Conservation (phyloP, 23 tunicate genomes). For the Diplosoma virens region DNA sequence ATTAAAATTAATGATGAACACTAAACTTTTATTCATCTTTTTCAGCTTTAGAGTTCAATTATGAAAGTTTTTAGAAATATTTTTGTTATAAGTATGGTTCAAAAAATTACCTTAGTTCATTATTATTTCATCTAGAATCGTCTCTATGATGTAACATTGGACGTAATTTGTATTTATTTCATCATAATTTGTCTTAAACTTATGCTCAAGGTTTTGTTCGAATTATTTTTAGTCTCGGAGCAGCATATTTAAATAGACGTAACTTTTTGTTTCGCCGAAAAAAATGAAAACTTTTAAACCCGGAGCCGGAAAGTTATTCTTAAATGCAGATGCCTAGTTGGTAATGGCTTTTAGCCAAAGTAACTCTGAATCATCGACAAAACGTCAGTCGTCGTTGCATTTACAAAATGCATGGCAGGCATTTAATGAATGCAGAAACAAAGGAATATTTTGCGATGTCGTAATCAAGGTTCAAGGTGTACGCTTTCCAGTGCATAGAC, state of each 20-base stretch:
- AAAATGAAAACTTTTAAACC: background rate
- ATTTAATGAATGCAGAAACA: conserved; percentile 78
- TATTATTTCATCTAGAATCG: too few species aligned
- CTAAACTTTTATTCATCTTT: too few species aligned
- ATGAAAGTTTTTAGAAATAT: too few species aligned
- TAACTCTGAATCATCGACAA: conserved; percentile 59
- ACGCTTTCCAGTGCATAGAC: conserved; percentile 78
- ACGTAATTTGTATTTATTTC: too few species aligned
- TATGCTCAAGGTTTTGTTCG: too few species aligned
- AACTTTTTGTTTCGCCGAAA: background rate
- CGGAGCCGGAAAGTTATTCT: background rate
- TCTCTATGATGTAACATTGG: too few species aligned
- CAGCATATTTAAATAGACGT: conserved; percentile 4
- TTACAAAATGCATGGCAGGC: conserved; percentile 58
- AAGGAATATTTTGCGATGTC: conserved; percentile 85
- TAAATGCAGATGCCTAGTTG: background rate
- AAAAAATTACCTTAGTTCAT: too few species aligned
- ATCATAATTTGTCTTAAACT: too few species aligned
- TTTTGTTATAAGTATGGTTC: too few species aligned
- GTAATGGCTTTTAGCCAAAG: conserved; percentile 56
- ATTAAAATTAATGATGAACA: too few species aligned
- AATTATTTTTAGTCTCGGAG: conserved; percentile 28
- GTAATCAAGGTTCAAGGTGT: conserved; percentile 72
- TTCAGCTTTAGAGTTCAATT: too few species aligned
- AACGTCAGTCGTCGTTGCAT: conserved; percentile 28